A percentile compares a stretch with the other conserved stretches of the same genome.
Evolutionary conservation across 2,797 vertebrate genomes (phyloP).

Genomic region (Acropternis orthonyx): DNA sequence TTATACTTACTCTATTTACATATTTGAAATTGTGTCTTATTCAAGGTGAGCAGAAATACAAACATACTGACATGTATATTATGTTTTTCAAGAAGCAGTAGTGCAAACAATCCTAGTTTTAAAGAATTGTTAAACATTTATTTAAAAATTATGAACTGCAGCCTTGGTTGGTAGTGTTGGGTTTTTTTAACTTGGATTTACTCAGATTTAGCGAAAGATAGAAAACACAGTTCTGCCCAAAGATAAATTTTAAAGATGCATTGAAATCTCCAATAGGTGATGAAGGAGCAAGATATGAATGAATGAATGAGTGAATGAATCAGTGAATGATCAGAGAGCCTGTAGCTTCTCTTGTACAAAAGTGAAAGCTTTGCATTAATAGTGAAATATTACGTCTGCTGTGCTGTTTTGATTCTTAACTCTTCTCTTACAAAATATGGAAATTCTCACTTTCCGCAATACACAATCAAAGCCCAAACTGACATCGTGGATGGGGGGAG

Average conservation of each 20-base stretch:
- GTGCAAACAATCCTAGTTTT: not conserved
- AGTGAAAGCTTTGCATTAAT: not conserved
- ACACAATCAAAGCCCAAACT: not conserved
- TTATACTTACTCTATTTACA: not conserved
- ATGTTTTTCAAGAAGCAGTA: not conserved
- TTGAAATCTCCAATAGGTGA: not conserved
- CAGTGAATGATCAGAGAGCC: not conserved
- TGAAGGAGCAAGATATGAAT: not conserved
- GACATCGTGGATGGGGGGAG: fast-evolving
- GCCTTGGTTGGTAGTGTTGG: not conserved
- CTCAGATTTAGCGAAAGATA: not conserved
- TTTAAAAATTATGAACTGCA: not conserved
- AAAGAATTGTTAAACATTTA: not conserved
- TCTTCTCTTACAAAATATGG: not conserved
- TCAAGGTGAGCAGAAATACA: not conserved
- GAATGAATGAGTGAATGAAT: not conserved
- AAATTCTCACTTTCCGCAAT: not conserved
- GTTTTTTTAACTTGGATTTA: not conserved
- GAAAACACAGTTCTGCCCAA: not conserved
- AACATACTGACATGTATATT: not conserved
- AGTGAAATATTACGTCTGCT: not conserved
- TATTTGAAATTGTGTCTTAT: not conserved
- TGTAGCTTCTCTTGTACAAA: not conserved
- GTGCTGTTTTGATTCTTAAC: not conserved
- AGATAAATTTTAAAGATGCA: not conserved